Base-by-base conservation (phyloP, 2,888 invertebrate genomes). In the Archips xylosteana region DNA sequence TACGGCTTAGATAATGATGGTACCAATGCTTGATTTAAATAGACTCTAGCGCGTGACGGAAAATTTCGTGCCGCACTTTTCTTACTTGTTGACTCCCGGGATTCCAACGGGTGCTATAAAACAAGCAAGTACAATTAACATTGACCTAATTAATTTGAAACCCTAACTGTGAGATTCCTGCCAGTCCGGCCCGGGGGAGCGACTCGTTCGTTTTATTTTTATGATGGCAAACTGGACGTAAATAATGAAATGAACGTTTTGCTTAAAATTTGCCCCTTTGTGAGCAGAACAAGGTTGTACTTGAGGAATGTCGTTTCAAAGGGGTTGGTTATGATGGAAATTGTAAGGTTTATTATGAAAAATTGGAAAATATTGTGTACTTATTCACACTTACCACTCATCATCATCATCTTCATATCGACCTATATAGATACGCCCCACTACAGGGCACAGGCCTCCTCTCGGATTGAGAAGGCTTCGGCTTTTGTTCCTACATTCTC, bases 81-180 rank as follows among this genome's bases (percentile, higher is more conserved):
- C 45, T 45, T 67, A 67, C 62, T 61, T 72, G 71, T 72, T 67
- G 67, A 72, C 67, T 72, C 67, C 61, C 62, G 60, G 54, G 67
- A 54, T 62, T 36, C 71, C 54, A 54, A 67, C 60, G 62, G 71
- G 71, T 62, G 45, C 67, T 15, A 62, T 72, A 72, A 67, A 72
- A 67, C 67, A 72, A 72, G 62, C 62, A 62, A 72, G 61, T 72
- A 66, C 67, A 72, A 72, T 72, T 72, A 72, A 72, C 71, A 72
- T 72, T 72, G 71, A 72, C 71, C 71, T 67, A 72, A 72, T 72
- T 72, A 72, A 72, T 67, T 64, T 62, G 67, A 61, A 67, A 66
- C 67, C 67, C 42, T 66, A 67, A 67, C 61, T 59, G 71, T 39
- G 47, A 67, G 67, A 72, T 72, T 67, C 71, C 61, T 72, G 62